phyloP scores from a whole-genome alignment of 2,113 vertebrate species.

The Anser cygnoides region DNA sequence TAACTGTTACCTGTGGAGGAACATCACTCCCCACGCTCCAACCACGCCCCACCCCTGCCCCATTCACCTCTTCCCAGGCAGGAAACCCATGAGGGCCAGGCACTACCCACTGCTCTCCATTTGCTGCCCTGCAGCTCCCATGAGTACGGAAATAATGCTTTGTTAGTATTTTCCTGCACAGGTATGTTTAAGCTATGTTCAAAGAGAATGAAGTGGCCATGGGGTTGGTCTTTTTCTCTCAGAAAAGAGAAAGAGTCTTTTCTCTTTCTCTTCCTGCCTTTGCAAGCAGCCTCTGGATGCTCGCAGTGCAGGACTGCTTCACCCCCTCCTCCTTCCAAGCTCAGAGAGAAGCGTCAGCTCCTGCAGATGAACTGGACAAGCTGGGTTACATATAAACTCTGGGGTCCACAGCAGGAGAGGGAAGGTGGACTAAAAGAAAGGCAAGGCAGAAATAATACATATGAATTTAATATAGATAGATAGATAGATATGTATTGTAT shows the following conservation, averaged over 20 bases:
- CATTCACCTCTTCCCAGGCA: background rate
- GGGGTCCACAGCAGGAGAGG: accelerated
- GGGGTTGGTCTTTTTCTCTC: background rate
- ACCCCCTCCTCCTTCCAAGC: background rate
- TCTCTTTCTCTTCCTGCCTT: background rate
- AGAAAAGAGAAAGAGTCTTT: background rate
- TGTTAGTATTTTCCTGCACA: background rate
- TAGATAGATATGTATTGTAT: too few relatives aligned
- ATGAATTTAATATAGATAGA: too few relatives aligned
- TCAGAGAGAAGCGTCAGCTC: background rate
- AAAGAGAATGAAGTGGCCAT: background rate
- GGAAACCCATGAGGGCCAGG: accelerated
- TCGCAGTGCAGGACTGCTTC: accelerated
- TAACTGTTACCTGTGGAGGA: background rate
- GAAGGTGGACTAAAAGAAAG: background rate
- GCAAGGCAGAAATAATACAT: background rate
- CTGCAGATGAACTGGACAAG: background rate
- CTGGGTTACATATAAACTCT: background rate
- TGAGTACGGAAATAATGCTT: background rate
- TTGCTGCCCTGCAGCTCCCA: background rate
- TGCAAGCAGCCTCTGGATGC: background rate
- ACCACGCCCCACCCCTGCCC: background rate
- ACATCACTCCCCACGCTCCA: background rate
- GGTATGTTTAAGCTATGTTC: background rate
- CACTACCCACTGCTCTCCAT: background rate